These are phyloP conservation scores for Lysandra bellargus DNA, from an alignment of 2,888 invertebrate genomes.

Conservation along the genomic window DNA sequence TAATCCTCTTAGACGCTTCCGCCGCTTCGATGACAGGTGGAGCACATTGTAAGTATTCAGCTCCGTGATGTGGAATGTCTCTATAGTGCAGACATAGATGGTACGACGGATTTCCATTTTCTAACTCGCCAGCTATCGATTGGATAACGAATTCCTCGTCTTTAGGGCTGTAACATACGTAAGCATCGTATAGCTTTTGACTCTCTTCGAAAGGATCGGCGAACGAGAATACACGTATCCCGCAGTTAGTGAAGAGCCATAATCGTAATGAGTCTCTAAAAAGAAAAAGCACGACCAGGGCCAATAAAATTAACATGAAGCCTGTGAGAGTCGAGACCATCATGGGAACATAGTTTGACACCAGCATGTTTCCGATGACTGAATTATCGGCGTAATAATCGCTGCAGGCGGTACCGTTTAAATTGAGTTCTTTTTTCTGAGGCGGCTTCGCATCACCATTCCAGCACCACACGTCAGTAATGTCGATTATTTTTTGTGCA, in stretches of 20 bases:
- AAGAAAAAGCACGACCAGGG: constrained; percentile 89
- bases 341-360: constrained; percentile 91
- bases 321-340: constrained; percentile 89
- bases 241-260: constrained; percentile 93
- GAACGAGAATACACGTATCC: constrained; percentile 89
- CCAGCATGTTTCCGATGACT: constrained; percentile 90
- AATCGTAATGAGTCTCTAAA: constrained; percentile 92
- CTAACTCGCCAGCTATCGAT: constrained; percentile 90
- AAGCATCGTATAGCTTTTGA: constrained; percentile 94
- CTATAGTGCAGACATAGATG: constrained; percentile 94
- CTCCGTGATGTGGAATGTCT: constrained; percentile 87
- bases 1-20: constrained; percentile 91
- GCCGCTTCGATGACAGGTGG: constrained; percentile 92
- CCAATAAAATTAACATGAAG: constrained; percentile 87
- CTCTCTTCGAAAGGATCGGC: constrained; percentile 87
- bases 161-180: constrained; percentile 94
- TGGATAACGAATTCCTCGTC: constrained; percentile 94
- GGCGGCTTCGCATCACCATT: constrained; percentile 87
- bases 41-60: constrained; percentile 85
- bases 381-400: constrained; percentile 92
- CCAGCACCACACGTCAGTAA: constrained; percentile 90
- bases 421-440: constrained; percentile 88
- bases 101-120: constrained; percentile 89
- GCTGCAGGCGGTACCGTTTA: constrained; percentile 92
- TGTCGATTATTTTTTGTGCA: constrained; percentile 88